Conservation (phyloP, 2,113 vertebrate genomes). For the Phalacrocorax brasilianus region DNA sequence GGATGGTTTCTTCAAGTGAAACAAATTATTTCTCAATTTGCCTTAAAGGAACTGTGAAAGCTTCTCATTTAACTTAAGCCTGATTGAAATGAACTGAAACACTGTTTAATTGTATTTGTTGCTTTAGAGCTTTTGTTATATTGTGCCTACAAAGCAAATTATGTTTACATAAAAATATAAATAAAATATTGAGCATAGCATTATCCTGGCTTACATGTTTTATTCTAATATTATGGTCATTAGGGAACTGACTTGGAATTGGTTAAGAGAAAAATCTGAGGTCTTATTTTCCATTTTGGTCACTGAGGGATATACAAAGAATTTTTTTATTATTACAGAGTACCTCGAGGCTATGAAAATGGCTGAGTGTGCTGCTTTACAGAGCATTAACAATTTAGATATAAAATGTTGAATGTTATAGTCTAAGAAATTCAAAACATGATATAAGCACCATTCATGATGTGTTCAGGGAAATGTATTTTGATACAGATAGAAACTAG, state of each 20-base stretch:
- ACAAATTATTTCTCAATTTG: constrained; percentile 73
- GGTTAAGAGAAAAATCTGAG: neutral
- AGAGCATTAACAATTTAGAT: neutral
- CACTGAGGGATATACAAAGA: neutral
- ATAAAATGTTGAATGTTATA: neutral
- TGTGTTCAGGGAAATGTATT: neutral
- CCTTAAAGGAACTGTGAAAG: constrained; percentile 78
- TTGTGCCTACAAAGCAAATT: constrained; percentile 86
- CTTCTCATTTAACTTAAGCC: constrained; percentile 73
- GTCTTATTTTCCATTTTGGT: neutral
- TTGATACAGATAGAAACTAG: neutral
- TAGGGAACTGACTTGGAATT: neutral
- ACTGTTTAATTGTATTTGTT: constrained; percentile 83
- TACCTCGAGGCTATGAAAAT: neutral
- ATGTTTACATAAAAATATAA: constrained; percentile 90
- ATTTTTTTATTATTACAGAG: neutral
- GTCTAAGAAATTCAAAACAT: neutral
- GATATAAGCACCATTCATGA: neutral
- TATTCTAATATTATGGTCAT: neutral
- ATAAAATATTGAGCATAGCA: constrained; percentile 91
- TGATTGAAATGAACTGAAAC: constrained; percentile 73
- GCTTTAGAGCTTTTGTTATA: constrained; percentile 87
- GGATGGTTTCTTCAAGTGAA: constrained; percentile 56
- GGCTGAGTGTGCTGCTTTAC: neutral
- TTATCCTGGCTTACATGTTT: neutral